Percentiles rank a stretch among this genome's conserved stretches.
phyloP scores from a whole-genome alignment of 2,888 invertebrate species.

The Ctenicera cuprea region DNA sequence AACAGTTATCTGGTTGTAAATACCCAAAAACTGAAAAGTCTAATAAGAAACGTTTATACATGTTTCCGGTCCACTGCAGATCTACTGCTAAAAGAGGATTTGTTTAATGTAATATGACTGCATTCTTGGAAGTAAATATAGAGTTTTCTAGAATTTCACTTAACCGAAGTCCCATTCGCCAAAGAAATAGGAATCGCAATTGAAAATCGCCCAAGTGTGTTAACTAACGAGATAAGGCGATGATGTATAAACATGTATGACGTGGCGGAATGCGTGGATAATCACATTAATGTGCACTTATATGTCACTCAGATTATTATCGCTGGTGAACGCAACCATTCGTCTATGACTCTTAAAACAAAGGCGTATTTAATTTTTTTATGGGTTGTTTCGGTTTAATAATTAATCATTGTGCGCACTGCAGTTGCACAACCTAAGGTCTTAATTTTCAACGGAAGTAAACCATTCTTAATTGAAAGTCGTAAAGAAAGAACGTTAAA shows the following conservation, averaged over 20 bases:
- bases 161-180: background rate
- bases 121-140: background rate
- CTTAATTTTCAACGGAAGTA: constrained; percentile 13
- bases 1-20: too few relatives aligned
- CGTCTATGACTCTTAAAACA: constrained; percentile 42
- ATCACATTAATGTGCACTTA: constrained; percentile 48
- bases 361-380: constrained; percentile 43
- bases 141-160: constrained; percentile 14
- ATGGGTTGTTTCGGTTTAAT: constrained; percentile 34
- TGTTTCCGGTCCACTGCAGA: background rate
- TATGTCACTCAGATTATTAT: constrained; percentile 46
- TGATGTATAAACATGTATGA: constrained; percentile 43
- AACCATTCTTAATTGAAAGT: constrained; percentile 5
- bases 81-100: background rate
- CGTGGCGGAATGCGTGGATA: constrained; percentile 47
- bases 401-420: constrained; percentile 32
- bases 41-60: too few relatives aligned
- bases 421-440: constrained; percentile 12
- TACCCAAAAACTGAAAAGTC: too few relatives aligned
- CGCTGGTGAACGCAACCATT: constrained; percentile 34
- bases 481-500: background rate
- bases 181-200: constrained; percentile 35
- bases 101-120: constrained; percentile 10
- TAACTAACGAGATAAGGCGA: constrained; percentile 43
- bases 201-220: constrained; percentile 42